Evolutionary conservation across 30 jellyfish, hydroid and myxozoan genomes (phyloP), one percentile per base, ranked within the genome.

Genomic region (Rhopilema esculentum): DNA sequence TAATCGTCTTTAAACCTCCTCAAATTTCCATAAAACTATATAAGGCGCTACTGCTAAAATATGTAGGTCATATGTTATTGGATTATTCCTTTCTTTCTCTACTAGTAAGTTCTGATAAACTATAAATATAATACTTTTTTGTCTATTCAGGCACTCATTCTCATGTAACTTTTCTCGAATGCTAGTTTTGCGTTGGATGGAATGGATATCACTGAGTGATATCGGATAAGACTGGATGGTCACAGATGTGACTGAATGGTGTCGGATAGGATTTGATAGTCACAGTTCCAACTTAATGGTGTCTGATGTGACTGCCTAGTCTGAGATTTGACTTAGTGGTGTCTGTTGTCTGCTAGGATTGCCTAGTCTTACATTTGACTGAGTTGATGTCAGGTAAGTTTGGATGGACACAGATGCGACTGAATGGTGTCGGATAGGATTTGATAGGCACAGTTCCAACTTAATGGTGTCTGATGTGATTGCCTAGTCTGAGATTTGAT

Each of bases 61-160:
- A 40, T 65, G 81, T 49, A 80, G 90, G 90, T 80, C 90, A 80
- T 28, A 79, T 48, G 20, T 64, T 80, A 80, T 80, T 80, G 90
- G 90, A 80, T 80, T 80, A 80, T 66, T 26, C 0, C 53, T 32
- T 33, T 66, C 53, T 80, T 49, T 68, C 75, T 73, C 51, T 29
- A 22, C 49, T 6, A 30, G 84, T 40, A 2, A 40, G 57, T 12
- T 6, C 57, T 40, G 57, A 40, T 40, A 40, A 40, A 6, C 12
- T 2, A 40, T 12, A 40, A 40, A 40, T 12, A 40, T 40, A 12
- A 40, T 2, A 40, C 57, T 2, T 40, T 40, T 40, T 40, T 40
- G 57, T 40, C 12, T 40, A 40, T 40, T 40, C 57, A 40, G 12
- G 57, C 57, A 40, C 12, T 40, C 57, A 40, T 40, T 40, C 12